Evolutionary conservation across 2,113 vertebrate genomes (phyloP), one percentile per base, ranked within the genome.

Genomic region (Peromyscus leucopus): DNA sequence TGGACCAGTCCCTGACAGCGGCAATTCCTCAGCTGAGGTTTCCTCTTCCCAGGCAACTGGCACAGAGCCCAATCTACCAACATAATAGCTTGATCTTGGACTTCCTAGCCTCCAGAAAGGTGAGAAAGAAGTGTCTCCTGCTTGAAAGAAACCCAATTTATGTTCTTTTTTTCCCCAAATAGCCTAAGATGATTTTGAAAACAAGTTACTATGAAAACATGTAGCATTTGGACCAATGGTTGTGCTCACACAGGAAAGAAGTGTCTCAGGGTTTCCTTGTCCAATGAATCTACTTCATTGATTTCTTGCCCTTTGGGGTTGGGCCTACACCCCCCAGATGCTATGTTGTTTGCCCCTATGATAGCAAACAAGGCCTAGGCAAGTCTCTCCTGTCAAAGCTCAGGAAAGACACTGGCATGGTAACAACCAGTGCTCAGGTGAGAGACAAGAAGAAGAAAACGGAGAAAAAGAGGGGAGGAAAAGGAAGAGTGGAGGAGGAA

Each of bases 271-370:
- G 21, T 36, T 33, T 59, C 5, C 2, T 76, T 76, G n/a, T 16
- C 46, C 36, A 61, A 19, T 15, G 36, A 90, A 57, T n/a, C 82
- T 55, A 22, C 19, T 90, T 90, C 74, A 10, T 46, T 9, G 17
- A 33, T 92, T 72, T n/a, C 12, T 89, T 79, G 22, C 7, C 74
- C 39, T 95, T 94, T 79, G 36, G 13, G 28, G 17, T 74, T 7
- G 1, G 39, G 22, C 55, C 15, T 12, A 0, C 0, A 24, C 4
- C 95, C 51, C 55, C 31, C 74, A 28, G 7, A 10, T 39, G 19
- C 59, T 79, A 15, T 86, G 0, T 16, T 78, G 76, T 91, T 94
- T 61, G 39, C 92, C 24, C 6, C 7, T 87, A 57, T 11, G 15
- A 9, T 83, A 86, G 16, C 91, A 71, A 46, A 10, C 8, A 85